A percentile compares a stretch with the other conserved stretches of the same genome.
phyloP scores from a whole-genome alignment of 1,140 invertebrate species.

The Drosophila pachea region DNA sequence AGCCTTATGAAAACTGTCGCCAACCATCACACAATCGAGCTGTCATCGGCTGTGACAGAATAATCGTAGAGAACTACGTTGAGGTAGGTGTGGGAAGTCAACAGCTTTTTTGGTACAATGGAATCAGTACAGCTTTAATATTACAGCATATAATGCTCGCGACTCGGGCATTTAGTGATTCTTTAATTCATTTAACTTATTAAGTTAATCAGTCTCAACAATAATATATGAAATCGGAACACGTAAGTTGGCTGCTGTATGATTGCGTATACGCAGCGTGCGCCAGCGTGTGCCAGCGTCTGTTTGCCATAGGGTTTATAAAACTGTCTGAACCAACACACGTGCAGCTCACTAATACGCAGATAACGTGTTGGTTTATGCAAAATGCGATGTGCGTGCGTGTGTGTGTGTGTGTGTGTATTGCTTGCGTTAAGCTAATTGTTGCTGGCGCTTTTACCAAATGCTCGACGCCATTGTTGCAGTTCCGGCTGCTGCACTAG shows the following conservation, averaged over 20 bases:
- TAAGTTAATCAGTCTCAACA: conserved; percentile 3
- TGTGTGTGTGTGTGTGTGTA: conserved; percentile 17
- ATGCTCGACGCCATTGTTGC: conserved; percentile 45
- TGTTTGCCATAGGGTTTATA: conserved; percentile 46
- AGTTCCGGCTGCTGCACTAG: conserved; percentile 16
- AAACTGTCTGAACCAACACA: conserved; percentile 51
- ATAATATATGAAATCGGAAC: conserved; percentile 9
- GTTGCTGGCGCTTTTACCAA: conserved; percentile 54
- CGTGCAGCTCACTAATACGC: conserved; percentile 27
- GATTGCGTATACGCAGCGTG: conserved; percentile 53
- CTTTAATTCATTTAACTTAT: neutral
- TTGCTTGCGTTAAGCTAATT: conserved; percentile 65
- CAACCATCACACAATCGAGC: neutral
- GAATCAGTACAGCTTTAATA: no score
- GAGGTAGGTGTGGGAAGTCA: no score
- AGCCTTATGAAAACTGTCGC: neutral
- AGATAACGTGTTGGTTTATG: conserved; percentile 63
- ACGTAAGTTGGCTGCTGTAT: conserved; percentile 9
- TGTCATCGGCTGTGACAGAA: no score
- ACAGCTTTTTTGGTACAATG: no score
- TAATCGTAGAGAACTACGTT: no score
- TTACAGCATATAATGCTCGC: neutral
- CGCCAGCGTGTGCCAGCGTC: conserved; percentile 18
- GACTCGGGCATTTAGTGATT: neutral
- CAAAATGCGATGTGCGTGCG: conserved; percentile 39